These are phyloP conservation scores for Porphyrio hochstetteri DNA, from an alignment of 2,113 vertebrate genomes.

Conservation along the genomic window DNA sequence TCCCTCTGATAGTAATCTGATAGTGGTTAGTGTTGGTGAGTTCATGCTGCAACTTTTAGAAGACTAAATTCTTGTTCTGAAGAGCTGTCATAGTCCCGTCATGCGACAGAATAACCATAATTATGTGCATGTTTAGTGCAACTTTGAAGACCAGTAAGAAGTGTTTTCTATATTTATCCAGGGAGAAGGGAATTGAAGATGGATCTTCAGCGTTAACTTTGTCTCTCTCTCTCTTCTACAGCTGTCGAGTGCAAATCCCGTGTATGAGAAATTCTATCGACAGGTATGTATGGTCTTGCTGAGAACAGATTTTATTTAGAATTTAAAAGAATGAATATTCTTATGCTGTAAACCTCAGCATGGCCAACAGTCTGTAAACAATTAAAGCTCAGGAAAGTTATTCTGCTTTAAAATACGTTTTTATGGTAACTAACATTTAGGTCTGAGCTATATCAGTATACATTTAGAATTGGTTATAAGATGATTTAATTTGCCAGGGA, in stretches of 20 bases:
- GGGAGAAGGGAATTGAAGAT: not conserved
- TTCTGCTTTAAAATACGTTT: not conserved
- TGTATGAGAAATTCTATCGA: conserved; percentile 97
- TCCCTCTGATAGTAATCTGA: not conserved
- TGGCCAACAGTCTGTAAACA: not conserved
- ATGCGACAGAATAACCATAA: not conserved
- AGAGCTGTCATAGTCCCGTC: not conserved
- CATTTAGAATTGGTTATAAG: not conserved
- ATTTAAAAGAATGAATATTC: not conserved
- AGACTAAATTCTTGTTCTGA: not conserved
- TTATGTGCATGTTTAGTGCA: not conserved
- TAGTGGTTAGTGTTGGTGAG: not conserved
- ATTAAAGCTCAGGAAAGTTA: not conserved
- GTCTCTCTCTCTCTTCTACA: conserved; percentile 49
- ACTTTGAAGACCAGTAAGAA: not conserved
- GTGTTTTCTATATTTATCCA: not conserved
- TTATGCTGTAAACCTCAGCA: not conserved
- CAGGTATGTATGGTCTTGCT: conserved; percentile 82
- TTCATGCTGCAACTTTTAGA: not conserved
- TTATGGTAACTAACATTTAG: not conserved
- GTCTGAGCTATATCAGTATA: not conserved
- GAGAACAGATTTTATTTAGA: not conserved
- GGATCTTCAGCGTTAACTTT: not conserved
- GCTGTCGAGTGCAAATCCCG: conserved; percentile 95
- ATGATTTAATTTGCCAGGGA: not conserved